phyloP scores from a whole-genome alignment of 2,113 vertebrate genomes.

The Hyperoodon ampullatus region DNA sequence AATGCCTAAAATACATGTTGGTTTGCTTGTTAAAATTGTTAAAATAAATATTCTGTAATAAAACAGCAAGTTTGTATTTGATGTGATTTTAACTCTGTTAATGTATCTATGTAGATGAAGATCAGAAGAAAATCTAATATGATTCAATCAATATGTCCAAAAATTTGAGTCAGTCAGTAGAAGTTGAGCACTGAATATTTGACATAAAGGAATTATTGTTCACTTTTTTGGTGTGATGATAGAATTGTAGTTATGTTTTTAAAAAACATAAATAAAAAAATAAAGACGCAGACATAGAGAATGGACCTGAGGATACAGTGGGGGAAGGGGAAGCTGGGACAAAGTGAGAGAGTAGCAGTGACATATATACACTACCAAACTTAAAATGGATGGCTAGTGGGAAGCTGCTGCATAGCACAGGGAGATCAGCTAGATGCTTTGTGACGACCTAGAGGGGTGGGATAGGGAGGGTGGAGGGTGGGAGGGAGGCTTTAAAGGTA shows the following conservation, averaged over 20 bases:
- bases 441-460: no score
- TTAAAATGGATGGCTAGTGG: no score
- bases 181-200: not conserved
- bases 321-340: no score
- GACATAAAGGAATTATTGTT: not conserved
- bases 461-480: no score
- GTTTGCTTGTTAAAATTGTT: not conserved
- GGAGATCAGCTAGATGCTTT: no score
- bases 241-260: constrained; percentile 21
- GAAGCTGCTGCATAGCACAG: no score
- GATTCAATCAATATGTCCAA: not conserved
- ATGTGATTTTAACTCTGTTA: constrained; percentile 16
- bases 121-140: not conserved
- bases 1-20: not conserved
- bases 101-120: not conserved
- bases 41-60: constrained; percentile 17
- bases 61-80: not conserved
- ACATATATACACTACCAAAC: no score
- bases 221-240: not conserved
- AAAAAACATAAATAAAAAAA: not conserved
- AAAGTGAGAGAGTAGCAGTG: no score
- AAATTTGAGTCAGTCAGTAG: not conserved
- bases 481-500: no score
- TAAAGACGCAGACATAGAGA: no score
- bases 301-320: no score